Conservation (phyloP, 2,113 vertebrate species). For the Seriola dumerili region DNA sequence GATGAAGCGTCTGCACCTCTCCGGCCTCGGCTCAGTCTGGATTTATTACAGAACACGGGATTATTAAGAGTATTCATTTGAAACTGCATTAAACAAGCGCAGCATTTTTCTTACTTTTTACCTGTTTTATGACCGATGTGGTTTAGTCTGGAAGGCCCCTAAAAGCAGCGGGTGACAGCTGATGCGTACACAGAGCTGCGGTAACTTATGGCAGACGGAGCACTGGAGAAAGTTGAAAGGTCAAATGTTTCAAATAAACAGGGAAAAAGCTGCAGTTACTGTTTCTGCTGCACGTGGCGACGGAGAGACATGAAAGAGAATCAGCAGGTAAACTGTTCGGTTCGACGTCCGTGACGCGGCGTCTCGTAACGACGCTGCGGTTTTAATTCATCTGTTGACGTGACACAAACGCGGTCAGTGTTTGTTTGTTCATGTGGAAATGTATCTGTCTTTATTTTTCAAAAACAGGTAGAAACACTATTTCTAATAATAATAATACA, state of each 20-base stretch:
- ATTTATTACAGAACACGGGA: constrained; percentile 56
- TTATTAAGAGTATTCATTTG: constrained; percentile 75
- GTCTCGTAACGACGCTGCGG: neutral
- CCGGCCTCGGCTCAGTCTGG: constrained; percentile 28
- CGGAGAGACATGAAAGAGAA: constrained; percentile 15
- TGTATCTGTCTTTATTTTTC: too few species aligned
- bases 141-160: constrained; percentile 84
- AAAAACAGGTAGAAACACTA: too few species aligned
- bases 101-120: constrained; percentile 76
- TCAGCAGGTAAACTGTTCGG: neutral
- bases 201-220: constrained; percentile 79
- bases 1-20: constrained; percentile 30
- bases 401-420: too few species aligned
- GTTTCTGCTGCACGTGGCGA: constrained; percentile 28
- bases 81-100: constrained; percentile 75
- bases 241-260: constrained; percentile 82
- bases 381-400: neutral
- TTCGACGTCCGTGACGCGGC: neutral
- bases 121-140: constrained; percentile 83
- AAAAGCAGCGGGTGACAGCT: constrained; percentile 81
- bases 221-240: constrained; percentile 75
- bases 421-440: too few species aligned
- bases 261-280: constrained; percentile 49
- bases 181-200: constrained; percentile 78
- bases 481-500: too few species aligned